A percentile compares a stretch with the other conserved stretches of the same genome.
Conservation (phyloP, 2,113 vertebrate species). For the Leptocoma aspasia region DNA sequence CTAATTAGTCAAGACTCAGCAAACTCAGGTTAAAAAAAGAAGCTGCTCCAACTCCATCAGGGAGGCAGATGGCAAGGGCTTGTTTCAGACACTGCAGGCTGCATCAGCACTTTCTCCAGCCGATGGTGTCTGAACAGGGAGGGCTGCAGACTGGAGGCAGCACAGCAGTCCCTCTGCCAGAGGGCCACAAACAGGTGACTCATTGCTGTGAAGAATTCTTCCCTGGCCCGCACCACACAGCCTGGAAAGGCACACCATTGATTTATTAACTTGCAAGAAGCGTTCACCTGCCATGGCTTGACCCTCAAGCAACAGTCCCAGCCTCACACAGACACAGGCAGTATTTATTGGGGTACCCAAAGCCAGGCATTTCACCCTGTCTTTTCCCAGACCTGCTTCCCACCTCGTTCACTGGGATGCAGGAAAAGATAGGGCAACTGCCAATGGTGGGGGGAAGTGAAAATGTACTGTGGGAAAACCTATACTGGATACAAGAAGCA, state of each 20-base stretch:
- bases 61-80: slow-evolving; percentile 59
- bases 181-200: slow-evolving; percentile 24
- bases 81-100: slow-evolving; percentile 43
- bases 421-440: background rate
- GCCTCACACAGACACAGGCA: background rate
- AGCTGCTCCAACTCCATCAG: slow-evolving; percentile 25
- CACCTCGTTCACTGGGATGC: background rate
- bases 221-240: accelerated
- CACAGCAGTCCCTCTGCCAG: background rate
- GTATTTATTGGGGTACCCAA: background rate
- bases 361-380: background rate
- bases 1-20: slow-evolving; percentile 66
- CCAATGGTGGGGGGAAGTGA: background rate
- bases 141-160: slow-evolving; percentile 11
- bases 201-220: background rate
- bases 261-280: background rate
- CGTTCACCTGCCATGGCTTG: background rate
- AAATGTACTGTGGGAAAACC: background rate
- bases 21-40: slow-evolving; percentile 63
- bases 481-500: background rate
- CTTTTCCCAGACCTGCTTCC: background rate
- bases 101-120: slow-evolving; percentile 64
- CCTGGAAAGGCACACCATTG: background rate
- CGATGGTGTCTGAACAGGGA: slow-evolving; percentile 41
- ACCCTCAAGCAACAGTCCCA: background rate